phyloP scores from a whole-genome alignment of 2,113 vertebrate species.

The Myotis lucifugus region DNA sequence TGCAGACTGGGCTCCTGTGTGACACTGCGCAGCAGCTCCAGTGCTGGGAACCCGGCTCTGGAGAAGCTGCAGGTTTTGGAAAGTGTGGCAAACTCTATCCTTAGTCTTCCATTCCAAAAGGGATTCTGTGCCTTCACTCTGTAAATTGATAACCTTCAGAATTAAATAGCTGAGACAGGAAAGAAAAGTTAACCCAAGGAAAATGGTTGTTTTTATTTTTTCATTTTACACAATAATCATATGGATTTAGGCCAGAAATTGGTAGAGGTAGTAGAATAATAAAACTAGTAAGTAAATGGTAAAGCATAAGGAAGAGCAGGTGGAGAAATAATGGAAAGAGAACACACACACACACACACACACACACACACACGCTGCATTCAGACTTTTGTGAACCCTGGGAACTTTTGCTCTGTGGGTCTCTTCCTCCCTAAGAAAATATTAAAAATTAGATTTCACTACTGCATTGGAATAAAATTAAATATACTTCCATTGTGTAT shows the following conservation, averaged over 20 bases:
- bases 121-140: background rate
- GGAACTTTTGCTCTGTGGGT: background rate
- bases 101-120: background rate
- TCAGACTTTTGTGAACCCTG: background rate
- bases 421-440: background rate
- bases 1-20: background rate
- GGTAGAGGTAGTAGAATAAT: background rate
- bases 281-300: background rate
- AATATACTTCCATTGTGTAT: background rate
- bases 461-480: background rate
- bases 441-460: slow-evolving; percentile 16
- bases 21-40: background rate
- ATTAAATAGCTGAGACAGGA: background rate
- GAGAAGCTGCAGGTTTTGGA: background rate
- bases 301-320: background rate
- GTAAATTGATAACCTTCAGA: background rate
- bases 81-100: background rate
- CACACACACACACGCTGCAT: background rate
- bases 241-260: background rate
- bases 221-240: background rate
- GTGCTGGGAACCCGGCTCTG: background rate
- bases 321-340: background rate
- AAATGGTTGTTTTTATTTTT: background rate
- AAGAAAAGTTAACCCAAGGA: background rate
- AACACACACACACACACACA: no score